phyloP scores from a whole-genome alignment of 2,797 vertebrate species.

The Sphaeramia orbicularis region DNA sequence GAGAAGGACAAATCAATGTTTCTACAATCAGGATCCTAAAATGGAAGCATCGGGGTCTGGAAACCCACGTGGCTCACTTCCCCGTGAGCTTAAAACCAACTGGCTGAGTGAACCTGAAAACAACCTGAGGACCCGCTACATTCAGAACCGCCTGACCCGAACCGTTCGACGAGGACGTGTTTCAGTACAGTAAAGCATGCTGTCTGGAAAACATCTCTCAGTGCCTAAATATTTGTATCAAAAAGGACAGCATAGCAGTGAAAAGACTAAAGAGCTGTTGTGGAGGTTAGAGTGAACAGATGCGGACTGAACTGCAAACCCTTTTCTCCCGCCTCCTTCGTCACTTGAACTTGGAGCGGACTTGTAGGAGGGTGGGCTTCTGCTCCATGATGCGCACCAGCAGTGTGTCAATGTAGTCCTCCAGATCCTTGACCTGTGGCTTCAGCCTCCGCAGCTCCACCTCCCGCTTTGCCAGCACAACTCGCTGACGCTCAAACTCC shows the following conservation, averaged over 20 bases:
- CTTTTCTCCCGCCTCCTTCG: constrained; percentile 25
- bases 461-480: constrained; percentile 91
- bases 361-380: constrained; percentile 95
- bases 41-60: constrained; percentile 52
- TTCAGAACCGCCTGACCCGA: constrained; percentile 56
- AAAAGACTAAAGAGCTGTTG: constrained; percentile 80
- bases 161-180: constrained; percentile 40
- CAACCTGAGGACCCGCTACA: constrained; percentile 79
- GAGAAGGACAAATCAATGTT: constrained; percentile 52
- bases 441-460: constrained; percentile 91
- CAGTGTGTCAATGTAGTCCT: constrained; percentile 98
- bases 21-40: constrained; percentile 65
- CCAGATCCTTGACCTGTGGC: constrained; percentile 91
- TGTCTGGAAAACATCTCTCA: constrained; percentile 64
- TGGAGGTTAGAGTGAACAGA: constrained; percentile 58
- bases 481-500: constrained; percentile 87
- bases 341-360: constrained; percentile 86
- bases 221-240: constrained; percentile 75
- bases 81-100: constrained; percentile 50
- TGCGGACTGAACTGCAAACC: constrained; percentile 29
- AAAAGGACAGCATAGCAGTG: constrained; percentile 85
- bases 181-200: constrained; percentile 73
- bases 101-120: constrained; percentile 71
- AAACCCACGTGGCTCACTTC: constrained; percentile 34
- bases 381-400: constrained; percentile 99